Evolutionary conservation across 2,888 invertebrate species (phyloP).

Genomic region (Ectropis crepuscularia): DNA sequence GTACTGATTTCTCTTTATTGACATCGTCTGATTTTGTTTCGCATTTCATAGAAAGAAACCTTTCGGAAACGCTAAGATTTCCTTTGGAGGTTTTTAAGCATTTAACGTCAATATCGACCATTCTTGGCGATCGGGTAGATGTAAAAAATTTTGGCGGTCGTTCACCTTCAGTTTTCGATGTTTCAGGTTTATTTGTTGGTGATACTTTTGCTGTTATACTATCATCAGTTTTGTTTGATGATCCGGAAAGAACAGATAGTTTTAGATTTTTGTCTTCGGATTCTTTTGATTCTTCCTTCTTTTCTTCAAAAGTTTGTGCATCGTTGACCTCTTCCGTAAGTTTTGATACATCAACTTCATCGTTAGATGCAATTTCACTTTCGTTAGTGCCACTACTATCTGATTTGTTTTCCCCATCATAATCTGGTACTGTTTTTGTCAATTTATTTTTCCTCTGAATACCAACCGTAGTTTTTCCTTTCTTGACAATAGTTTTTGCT

Average conservation of each 20-base stretch:
- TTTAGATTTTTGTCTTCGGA: slow-evolving; percentile 43
- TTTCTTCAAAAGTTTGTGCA: slow-evolving; percentile 24
- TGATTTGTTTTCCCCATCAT: slow-evolving; percentile 17
- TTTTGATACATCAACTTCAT: slow-evolving; percentile 37
- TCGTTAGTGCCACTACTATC: neutral
- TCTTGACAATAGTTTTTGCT: slow-evolving; percentile 64
- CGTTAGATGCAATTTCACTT: slow-evolving; percentile 41
- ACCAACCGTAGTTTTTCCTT: slow-evolving; percentile 46
- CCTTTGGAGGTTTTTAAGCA: slow-evolving; percentile 78
- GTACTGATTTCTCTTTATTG: slow-evolving; percentile 63
- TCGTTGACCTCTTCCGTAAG: slow-evolving; percentile 28
- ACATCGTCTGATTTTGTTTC: slow-evolving; percentile 69
- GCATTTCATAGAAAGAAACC: slow-evolving; percentile 73
- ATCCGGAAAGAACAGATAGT: slow-evolving; percentile 37
- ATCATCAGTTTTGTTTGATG: slow-evolving; percentile 23
- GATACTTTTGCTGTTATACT: slow-evolving; percentile 43
- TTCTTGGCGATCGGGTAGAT: slow-evolving; percentile 72
- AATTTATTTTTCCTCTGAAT: slow-evolving; percentile 61
- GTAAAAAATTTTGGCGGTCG: slow-evolving; percentile 80
- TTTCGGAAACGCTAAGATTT: slow-evolving; percentile 75
- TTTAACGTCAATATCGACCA: slow-evolving; percentile 78
- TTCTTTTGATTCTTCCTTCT: slow-evolving; percentile 41
- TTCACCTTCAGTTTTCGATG: slow-evolving; percentile 71
- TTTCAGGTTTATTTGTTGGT: slow-evolving; percentile 51
- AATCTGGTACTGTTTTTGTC: slow-evolving; percentile 38